Conservation (phyloP, 2,888 invertebrate species). For the Syrphus vitripennis region DNA sequence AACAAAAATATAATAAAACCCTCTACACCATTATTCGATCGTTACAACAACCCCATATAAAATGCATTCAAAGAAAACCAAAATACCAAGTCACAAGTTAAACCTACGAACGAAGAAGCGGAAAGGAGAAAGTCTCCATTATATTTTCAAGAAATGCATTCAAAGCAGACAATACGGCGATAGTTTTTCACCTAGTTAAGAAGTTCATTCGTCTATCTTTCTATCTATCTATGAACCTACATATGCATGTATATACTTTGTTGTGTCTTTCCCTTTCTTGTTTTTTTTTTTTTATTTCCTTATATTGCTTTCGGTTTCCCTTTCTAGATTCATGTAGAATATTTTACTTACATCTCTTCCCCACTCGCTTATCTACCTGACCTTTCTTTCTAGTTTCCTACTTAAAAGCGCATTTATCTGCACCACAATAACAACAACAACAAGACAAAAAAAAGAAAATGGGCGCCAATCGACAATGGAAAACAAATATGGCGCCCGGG, state of each 20-base stretch:
- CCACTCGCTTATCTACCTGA: constrained; percentile 42
- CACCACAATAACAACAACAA: too few relatives aligned
- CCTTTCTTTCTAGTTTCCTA: constrained; percentile 55
- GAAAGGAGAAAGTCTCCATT: constrained; percentile 55
- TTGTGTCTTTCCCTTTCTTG: constrained; percentile 52
- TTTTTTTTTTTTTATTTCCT: not conserved
- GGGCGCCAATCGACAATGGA: constrained; percentile 59
- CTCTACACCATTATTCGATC: not conserved
- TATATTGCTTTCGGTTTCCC: constrained; percentile 58
- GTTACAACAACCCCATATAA: not conserved
- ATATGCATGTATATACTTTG: too few relatives aligned
- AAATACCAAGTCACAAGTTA: not conserved
- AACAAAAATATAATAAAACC: not conserved
- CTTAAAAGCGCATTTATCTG: constrained; percentile 41
- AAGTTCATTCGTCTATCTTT: constrained; percentile 59
- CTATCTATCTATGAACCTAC: too few relatives aligned
- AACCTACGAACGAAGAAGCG: not conserved
- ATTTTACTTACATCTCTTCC: constrained; percentile 5
- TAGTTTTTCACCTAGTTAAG: constrained; percentile 71
- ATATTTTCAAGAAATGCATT: constrained; percentile 36
- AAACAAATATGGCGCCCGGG: constrained; percentile 64
- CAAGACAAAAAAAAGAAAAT: constrained; percentile 50
- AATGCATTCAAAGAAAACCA: constrained; percentile 11
- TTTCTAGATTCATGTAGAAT: constrained; percentile 41
- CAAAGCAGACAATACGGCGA: constrained; percentile 58